Evolutionary conservation across 2,888 invertebrate species (phyloP).

Genomic region (Megamerina dolium): DNA sequence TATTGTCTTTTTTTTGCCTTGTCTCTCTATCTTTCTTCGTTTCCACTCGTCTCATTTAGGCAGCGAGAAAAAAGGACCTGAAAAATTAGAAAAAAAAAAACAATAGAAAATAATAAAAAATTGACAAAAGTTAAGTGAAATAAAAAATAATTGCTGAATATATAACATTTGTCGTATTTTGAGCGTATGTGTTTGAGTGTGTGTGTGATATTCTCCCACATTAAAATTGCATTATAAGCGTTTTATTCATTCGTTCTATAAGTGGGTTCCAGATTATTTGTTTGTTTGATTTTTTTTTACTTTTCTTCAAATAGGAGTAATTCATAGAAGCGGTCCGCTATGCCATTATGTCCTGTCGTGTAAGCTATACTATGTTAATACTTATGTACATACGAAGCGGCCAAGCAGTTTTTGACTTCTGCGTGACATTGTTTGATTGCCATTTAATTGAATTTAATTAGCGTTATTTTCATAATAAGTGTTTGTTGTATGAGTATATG

Average conservation of each 20-base stretch:
- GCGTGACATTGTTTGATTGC: constrained; percentile 48
- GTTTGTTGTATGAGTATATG: no score
- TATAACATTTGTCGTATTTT: constrained; percentile 36
- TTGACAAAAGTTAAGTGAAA: constrained; percentile 3
- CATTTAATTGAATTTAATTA: constrained; percentile 49
- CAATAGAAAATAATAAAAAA: constrained; percentile 14
- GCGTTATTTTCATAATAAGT: constrained; percentile 25
- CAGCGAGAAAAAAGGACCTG: constrained; percentile 19
- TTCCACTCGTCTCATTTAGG: no score
- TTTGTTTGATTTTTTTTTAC: no score
- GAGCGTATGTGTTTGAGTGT: constrained; percentile 31
- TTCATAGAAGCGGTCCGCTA: no score
- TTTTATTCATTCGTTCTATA: constrained; percentile 17
- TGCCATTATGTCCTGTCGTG: no score
- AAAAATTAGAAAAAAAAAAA: constrained; percentile 17
- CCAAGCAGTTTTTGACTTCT: constrained; percentile 38
- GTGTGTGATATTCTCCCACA: constrained; percentile 24
- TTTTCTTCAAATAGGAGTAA: no score
- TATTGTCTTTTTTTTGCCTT: no score
- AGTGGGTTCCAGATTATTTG: no score
- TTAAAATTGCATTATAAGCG: constrained; percentile 29
- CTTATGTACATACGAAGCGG: no score
- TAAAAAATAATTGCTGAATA: constrained; percentile 35
- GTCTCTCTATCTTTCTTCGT: no score
- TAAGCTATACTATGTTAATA: no score